Base-by-base conservation (phyloP, 2,888 invertebrate species). In the Steinernema carpocapsae region DNA sequence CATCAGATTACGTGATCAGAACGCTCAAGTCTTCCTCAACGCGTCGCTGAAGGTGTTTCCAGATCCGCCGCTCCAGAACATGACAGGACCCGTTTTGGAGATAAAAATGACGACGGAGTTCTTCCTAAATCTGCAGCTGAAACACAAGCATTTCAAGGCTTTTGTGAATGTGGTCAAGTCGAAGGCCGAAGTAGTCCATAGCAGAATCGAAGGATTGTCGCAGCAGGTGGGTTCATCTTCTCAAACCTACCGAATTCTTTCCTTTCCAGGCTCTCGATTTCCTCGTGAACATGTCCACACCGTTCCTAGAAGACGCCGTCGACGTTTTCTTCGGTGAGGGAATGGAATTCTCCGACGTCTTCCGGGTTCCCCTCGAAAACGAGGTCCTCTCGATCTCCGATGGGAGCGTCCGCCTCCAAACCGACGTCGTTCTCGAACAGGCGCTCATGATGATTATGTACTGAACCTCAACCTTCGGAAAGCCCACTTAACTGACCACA, bases 291-390 rank as follows among this genome's bases (percentile, higher is more conserved):
- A 84, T 85, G 82, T 82, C 83, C 3, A 80, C 83, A 6, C 85
- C 85, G 22, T 85, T 85, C 78, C 78, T 85, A 0, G 85, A 85
- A 76, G 84, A 85, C 70, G 84, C 85, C 0, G 81, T 84, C 0
- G 81, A 83, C 72, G 73, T 85, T 10, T 76, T 84, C 52, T 79
- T 85, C 7, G 84, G 84, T 26, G 73, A 82, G 24, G 84, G 84
- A 7, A 76, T 85, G 2, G 78, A 82, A 51, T 70, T 77, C n/a
- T n/a, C 51, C 29, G 52, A 74, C 29, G 26, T 77, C 19, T 37
- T 77, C 42, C 22, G 70, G n/a, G 32, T 77, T 24, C 77, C 77
- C 10, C 73, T 51, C 22, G 37, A 46, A 32, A 79, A 79, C 70
- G 79, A 79, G 32, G 29, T 64, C 1, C 32, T 64, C 64, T 32